Percentiles rank a stretch among this genome's conserved stretches.
These are phyloP conservation scores for Odontomachus brunneus DNA, from an alignment of 1,140 invertebrate genomes.

Conservation along the genomic window DNA sequence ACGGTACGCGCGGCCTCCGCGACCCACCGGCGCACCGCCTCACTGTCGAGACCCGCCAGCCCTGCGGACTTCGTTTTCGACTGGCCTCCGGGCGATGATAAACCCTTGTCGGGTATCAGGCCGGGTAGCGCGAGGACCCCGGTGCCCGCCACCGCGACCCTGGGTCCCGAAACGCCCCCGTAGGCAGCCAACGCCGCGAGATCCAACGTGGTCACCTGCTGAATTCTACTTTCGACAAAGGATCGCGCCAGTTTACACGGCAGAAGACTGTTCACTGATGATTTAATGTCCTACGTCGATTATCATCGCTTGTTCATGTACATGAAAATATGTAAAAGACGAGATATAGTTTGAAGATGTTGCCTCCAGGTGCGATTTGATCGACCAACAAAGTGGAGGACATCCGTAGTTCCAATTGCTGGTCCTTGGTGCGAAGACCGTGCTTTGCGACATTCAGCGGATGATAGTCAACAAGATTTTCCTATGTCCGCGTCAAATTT, in stretches of 20 bases:
- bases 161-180: slow-evolving; percentile 79
- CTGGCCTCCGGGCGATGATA: slow-evolving; percentile 79
- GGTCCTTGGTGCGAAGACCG: background rate
- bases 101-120: slow-evolving; percentile 82
- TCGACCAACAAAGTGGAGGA: background rate
- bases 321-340: background rate
- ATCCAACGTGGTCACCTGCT: slow-evolving; percentile 80
- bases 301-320: slow-evolving; percentile 27
- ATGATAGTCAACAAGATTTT: slow-evolving; percentile 1
- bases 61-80: slow-evolving; percentile 82
- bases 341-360: background rate
- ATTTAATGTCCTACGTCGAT: slow-evolving; percentile 6
- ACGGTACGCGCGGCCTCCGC: slow-evolving; percentile 83
- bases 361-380: background rate
- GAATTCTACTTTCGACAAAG: slow-evolving; percentile 29
- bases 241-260: slow-evolving; percentile 22
- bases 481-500: background rate
- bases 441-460: slow-evolving; percentile 1
- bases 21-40: slow-evolving; percentile 85
- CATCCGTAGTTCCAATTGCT: background rate
- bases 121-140: slow-evolving; percentile 82
- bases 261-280: slow-evolving; percentile 6
- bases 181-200: slow-evolving; percentile 81
- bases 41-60: slow-evolving; percentile 85
- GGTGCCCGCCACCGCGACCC: slow-evolving; percentile 85